Conservation (phyloP, 2,888 invertebrate genomes). For the Acanthosepion esculentum region DNA sequence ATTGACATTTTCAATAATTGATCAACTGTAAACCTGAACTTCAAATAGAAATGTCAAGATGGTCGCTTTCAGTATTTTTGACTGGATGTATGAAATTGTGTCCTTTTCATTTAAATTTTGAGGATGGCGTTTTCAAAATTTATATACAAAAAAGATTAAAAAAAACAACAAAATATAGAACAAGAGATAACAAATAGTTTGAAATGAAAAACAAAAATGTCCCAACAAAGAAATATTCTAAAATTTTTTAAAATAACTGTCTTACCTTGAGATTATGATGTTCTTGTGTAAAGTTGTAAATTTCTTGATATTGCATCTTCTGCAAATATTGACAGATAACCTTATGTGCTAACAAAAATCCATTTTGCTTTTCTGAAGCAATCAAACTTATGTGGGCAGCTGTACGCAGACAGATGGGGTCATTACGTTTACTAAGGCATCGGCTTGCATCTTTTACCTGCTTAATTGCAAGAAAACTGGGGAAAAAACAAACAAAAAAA, state of each 20-base stretch:
- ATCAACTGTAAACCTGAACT: too few relatives aligned
- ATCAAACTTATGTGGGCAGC: slow-evolving; percentile 80
- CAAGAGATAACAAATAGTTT: not conserved
- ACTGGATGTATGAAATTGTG: too few relatives aligned
- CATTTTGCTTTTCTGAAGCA: slow-evolving; percentile 67
- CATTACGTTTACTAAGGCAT: slow-evolving; percentile 78
- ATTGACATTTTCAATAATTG: too few relatives aligned
- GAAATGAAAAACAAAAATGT: not conserved
- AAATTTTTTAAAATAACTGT: not conserved
- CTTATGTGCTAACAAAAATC: slow-evolving; percentile 66
- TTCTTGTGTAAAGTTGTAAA: slow-evolving; percentile 60
- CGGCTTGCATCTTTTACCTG: slow-evolving; percentile 80
- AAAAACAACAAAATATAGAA: not conserved
- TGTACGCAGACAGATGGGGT: slow-evolving; percentile 78
- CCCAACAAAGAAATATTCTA: not conserved
- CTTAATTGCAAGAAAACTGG: slow-evolving; percentile 79
- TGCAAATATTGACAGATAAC: slow-evolving; percentile 65
- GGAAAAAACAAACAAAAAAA: not conserved
- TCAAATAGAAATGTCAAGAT: too few relatives aligned
- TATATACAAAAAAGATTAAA: not conserved
- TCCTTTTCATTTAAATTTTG: too few relatives aligned
- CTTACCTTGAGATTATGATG: slow-evolving; percentile 65
- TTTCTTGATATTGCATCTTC: slow-evolving; percentile 66
- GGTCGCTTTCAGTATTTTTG: too few relatives aligned
- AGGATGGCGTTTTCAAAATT: too few relatives aligned